phyloP scores from a whole-genome alignment of 2,888 invertebrate genomes.

The Tinea pellionella region DNA sequence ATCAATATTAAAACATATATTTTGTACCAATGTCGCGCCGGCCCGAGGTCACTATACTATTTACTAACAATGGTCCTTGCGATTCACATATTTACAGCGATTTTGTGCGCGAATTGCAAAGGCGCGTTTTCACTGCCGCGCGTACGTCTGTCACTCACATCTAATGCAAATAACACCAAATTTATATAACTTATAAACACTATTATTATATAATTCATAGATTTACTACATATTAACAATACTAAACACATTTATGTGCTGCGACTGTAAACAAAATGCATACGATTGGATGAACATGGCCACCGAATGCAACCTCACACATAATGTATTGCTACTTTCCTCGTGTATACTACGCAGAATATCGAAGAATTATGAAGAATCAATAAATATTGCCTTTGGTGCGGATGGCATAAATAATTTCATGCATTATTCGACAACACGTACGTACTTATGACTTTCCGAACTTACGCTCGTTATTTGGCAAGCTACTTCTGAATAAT shows the following conservation, averaged over 20 bases:
- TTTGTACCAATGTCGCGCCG: slow-evolving; percentile 58
- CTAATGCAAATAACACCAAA: slow-evolving; percentile 2
- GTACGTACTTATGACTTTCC: slow-evolving; percentile 68
- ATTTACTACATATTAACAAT: slow-evolving; percentile 41
- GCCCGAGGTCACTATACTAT: slow-evolving; percentile 49
- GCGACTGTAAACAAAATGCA: slow-evolving; percentile 51
- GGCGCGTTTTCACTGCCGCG: slow-evolving; percentile 25
- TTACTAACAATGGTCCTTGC: slow-evolving; percentile 64
- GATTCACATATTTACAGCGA: slow-evolving; percentile 56
- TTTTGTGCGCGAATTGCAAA: slow-evolving; percentile 58
- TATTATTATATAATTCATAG: slow-evolving; percentile 55
- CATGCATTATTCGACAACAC: slow-evolving; percentile 63
- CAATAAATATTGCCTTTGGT: slow-evolving; percentile 49
- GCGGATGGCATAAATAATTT: slow-evolving; percentile 60
- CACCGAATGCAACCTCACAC: slow-evolving; percentile 22
- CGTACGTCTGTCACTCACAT: not conserved
- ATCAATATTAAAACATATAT: slow-evolving; percentile 58
- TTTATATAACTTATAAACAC: slow-evolving; percentile 1
- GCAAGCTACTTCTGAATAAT: slow-evolving; percentile 49
- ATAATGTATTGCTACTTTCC: not conserved
- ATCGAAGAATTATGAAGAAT: slow-evolving; percentile 47
- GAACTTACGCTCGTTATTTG: slow-evolving; percentile 70
- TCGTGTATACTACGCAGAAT: slow-evolving; percentile 15
- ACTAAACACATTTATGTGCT: slow-evolving; percentile 41
- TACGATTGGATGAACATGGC: slow-evolving; percentile 67